These are phyloP conservation scores for Drosophila serrata DNA, from an alignment of 1,140 invertebrate genomes.

Conservation along the genomic window DNA sequence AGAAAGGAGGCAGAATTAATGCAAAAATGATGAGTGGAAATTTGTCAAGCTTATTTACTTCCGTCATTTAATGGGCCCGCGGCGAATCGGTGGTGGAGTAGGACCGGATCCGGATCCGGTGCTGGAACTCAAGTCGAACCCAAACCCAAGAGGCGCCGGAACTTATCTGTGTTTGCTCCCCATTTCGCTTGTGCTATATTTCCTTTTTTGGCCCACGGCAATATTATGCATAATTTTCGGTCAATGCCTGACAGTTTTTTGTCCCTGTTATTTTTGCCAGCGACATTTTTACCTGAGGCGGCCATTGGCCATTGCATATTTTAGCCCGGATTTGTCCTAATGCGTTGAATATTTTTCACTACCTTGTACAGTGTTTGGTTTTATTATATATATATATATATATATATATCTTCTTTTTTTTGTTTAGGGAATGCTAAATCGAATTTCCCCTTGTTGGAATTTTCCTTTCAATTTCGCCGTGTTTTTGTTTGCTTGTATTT, in stretches of 20 bases:
- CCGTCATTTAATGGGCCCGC: conserved; percentile 81
- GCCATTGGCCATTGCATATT: conserved; percentile 77
- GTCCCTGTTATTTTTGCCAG: conserved; percentile 23
- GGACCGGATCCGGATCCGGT: conserved; percentile 19
- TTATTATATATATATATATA: no score
- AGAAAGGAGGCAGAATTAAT: conserved; percentile 83
- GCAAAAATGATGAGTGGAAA: conserved; percentile 85
- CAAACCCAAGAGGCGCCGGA: conserved; percentile 37
- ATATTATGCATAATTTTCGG: conserved; percentile 80
- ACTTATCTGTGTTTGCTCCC: conserved; percentile 76
- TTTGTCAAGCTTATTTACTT: conserved; percentile 85
- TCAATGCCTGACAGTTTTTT: conserved; percentile 46
- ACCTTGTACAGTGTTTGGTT: conserved; percentile 66
- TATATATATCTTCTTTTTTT: conserved; percentile 3
- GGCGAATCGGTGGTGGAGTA: conserved; percentile 51
- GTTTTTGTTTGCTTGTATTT: conserved; percentile 62
- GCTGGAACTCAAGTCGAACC: conserved; percentile 18
- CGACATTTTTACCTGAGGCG: conserved; percentile 52
- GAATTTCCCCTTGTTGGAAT: conserved; percentile 56
- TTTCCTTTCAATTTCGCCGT: conserved; percentile 31
- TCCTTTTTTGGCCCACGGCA: conserved; percentile 43
- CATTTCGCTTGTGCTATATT: conserved; percentile 12
- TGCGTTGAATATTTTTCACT: conserved; percentile 76
- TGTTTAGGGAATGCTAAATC: conserved; percentile 57
- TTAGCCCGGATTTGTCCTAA: conserved; percentile 80